Base-by-base conservation (phyloP, 2,888 invertebrate species). In the Sphinx pinastri region DNA sequence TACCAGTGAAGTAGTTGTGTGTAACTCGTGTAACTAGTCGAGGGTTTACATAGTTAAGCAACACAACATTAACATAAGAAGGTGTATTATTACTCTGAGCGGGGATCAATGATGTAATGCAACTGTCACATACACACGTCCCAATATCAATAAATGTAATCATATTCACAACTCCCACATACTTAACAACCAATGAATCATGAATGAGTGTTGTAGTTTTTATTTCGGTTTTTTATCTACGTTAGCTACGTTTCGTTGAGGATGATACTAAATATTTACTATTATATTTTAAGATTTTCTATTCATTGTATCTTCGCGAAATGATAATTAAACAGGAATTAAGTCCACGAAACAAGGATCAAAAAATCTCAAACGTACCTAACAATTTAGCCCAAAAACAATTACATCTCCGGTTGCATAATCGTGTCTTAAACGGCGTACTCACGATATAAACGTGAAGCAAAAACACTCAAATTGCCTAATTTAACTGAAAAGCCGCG, bases 101-200 rank as follows among this genome's bases (percentile, higher is more conserved):
- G 13, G 63, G 63, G 63, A 63, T 63, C 49, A 63, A 19, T 63
- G 49, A 49, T 63, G 63, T 47, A 63, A 60, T 45, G 60, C 47
- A 45, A 63, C 63, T 60, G 60, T 63, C 63, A 13, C 58, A 58
- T 47, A 60, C 60, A 60, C 45, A 47, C 45, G 60, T 60, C 60
- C 60, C 45, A 60, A 12, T 47, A 60, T 5, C 16, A 11, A 47
- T 45, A 16, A 60, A 63, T 25, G 19, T 55, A 55, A 55, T 19
- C 19, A 11, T 55, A 55, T 55, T 55, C 55, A 49, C 19, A 49
- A 49, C 63, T 49, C 63, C 63, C 63, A 63, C 63, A 63, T 16
- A 60, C 60, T 49, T 19, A n/a, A n/a, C 12, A 16, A 16, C 16
- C 45, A 47, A 14, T 60, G 60, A 63, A 49, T 49, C 49, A 63